A percentile compares a stretch with the other conserved stretches of the same genome.
Conservation (phyloP, 1,140 invertebrate species). For the Pollicipes pollicipes region DNA sequence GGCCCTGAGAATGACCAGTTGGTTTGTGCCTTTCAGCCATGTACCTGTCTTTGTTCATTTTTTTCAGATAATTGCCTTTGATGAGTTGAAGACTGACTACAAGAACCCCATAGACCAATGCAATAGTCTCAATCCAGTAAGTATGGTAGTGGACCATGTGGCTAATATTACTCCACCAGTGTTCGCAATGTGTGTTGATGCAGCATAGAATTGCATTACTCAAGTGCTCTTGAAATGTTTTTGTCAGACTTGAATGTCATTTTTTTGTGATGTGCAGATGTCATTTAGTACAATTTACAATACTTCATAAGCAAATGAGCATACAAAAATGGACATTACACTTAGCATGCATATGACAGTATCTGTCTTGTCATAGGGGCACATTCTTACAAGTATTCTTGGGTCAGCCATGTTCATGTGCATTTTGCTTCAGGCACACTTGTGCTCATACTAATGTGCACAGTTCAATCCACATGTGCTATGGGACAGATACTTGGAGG, state of each 20-base stretch:
- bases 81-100: constrained; percentile 97
- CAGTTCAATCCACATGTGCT: constrained; percentile 11
- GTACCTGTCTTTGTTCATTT: constrained; percentile 16
- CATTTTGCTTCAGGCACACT: no score
- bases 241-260: constrained; percentile 7
- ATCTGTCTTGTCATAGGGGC: no score
- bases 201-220: no score
- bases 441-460: no score
- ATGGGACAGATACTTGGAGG: constrained; percentile 4
- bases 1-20: constrained; percentile 3
- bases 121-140: constrained; percentile 91
- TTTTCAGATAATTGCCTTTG: constrained; percentile 86
- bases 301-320: background rate
- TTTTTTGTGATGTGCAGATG: constrained; percentile 10
- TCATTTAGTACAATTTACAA: constrained; percentile 13
- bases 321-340: background rate
- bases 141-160: constrained; percentile 25
- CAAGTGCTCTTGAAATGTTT: no score
- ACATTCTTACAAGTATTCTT: no score
- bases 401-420: no score
- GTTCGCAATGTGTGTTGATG: no score
- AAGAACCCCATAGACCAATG: constrained; percentile 99
- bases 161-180: constrained; percentile 8
- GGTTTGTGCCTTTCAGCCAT: background rate
- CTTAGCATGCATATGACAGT: no score